Evolutionary conservation across 2,797 vertebrate species (phyloP).

Genomic region (Aulostomus chinensis): DNA sequence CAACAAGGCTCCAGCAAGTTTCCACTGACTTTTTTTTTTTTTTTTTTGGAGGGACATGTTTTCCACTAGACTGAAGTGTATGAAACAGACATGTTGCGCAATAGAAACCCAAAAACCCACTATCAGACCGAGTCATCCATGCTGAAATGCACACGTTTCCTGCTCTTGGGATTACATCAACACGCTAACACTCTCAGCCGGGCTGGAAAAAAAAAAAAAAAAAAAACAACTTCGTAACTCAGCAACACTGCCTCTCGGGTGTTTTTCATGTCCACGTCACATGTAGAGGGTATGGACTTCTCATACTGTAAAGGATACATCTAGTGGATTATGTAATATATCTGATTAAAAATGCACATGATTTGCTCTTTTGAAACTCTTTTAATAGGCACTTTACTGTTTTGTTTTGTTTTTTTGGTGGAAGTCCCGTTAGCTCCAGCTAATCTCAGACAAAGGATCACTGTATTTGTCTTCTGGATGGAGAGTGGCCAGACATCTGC

Average conservation of each 20-base stretch:
- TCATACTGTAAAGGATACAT: background rate
- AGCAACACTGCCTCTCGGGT: background rate
- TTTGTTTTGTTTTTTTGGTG: no score
- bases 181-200: background rate
- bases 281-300: background rate
- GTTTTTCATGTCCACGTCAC: slow-evolving; percentile 1
- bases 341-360: slow-evolving; percentile 1
- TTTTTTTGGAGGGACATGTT: no score
- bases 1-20: no score
- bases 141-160: slow-evolving; percentile 9
- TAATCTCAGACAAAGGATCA: slow-evolving; percentile 58
- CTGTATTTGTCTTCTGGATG: slow-evolving; percentile 45
- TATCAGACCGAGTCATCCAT: background rate
- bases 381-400: slow-evolving; percentile 44
- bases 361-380: slow-evolving; percentile 19
- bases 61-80: no score
- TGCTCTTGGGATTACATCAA: slow-evolving; percentile 32
- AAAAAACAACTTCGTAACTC: background rate
- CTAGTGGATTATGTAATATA: slow-evolving; percentile 4
- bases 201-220: no score
- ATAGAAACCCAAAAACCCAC: slow-evolving; percentile 8
- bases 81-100: slow-evolving; percentile 15
- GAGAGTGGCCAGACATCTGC: slow-evolving; percentile 62
- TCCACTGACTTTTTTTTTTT: no score
- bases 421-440: slow-evolving; percentile 16